Evolutionary conservation across 2,888 invertebrate genomes (phyloP), one percentile per base, ranked within the genome.

Genomic region (Lasioglossum calceatum): DNA sequence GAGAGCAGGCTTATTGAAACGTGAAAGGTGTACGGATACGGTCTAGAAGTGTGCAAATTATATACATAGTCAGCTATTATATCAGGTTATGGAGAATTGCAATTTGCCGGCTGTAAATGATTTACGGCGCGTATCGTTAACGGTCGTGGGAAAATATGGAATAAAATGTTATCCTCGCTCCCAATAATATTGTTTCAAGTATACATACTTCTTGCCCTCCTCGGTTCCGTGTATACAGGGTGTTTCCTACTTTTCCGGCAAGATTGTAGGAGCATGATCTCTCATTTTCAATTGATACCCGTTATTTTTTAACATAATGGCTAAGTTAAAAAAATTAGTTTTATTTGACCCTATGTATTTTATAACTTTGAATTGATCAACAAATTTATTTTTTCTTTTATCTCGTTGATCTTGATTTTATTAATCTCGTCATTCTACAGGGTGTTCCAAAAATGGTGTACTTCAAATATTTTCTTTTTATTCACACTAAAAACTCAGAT

Each of bases 21-120:
- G 58, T 81, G 84, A 85, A 81, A 81, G 54, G 58, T 81, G 67
- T 27, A 27, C n/a, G 64, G 27, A 36, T 16, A 74, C 39, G n/a
- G 12, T 70, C 16, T 50, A 67, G 32, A 61, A 16, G 16, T 39
- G 44, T 47, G 44, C 23, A 73, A 47, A 73, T 23, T 39, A 7
- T 0, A 72, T 23, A 44, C 42, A 58, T 19, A 58, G n/a, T 74
- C 47, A 70, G 36, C 27, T 73, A 44, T 73, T 74, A 84, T 77
- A 84, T 77, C 58, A 36, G 14, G 32, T 12, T 58, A 23, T 67
- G 32, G 23, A 74, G 39, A 74, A 77, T 74, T 67, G 39, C 14
- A 47, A 73, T 58, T 82, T 72, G 8, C 42, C 27, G 32, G 2
- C 36, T 61, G 4, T 58, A 81, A 75, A 75, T 58, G 75, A 58